Conservation (phyloP, 2,888 invertebrate species). For the Baronia brevicornis region DNA sequence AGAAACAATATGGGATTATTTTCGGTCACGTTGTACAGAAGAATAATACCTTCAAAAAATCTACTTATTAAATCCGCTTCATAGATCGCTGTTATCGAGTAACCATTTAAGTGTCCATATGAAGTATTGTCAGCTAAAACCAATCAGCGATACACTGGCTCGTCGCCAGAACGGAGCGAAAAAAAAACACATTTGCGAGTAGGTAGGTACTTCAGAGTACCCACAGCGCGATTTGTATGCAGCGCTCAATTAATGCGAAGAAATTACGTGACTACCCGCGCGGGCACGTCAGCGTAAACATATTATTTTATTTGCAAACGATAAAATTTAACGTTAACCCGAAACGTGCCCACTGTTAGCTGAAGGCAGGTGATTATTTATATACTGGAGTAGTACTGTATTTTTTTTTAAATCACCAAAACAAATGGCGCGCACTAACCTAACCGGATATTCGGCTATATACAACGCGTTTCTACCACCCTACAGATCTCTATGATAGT, state of each 20-base stretch:
- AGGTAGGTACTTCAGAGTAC: too few relatives aligned
- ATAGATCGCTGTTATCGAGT: conserved; percentile 21
- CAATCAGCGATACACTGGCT: conserved; percentile 45
- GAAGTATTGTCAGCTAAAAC: conserved; percentile 45
- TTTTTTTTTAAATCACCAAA: too few relatives aligned
- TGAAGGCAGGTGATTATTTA: too few relatives aligned
- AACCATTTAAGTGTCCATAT: conserved; percentile 25
- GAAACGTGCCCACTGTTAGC: conserved; percentile 8
- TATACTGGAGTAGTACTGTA: too few relatives aligned
- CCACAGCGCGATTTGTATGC: conserved; percentile 46
- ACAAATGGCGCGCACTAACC: too few relatives aligned
- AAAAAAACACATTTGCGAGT: conserved; percentile 32
- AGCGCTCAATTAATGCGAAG: conserved; percentile 19
- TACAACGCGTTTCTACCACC: too few relatives aligned
- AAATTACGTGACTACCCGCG: conserved; percentile 3
- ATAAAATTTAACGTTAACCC: conserved; percentile 9
- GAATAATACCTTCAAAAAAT: too few relatives aligned
- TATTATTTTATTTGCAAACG: conserved; percentile 6
- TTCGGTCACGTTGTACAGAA: too few relatives aligned
- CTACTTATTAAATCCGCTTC: conserved; percentile 9
- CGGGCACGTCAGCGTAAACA: background rate
- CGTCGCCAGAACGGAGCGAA: conserved; percentile 37
- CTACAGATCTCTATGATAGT: too few relatives aligned
- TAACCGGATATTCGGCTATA: too few relatives aligned
- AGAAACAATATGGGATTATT: too few relatives aligned